Evolutionary conservation across 2,888 invertebrate genomes (phyloP).

Genomic region (Amblyteles armatorius): DNA sequence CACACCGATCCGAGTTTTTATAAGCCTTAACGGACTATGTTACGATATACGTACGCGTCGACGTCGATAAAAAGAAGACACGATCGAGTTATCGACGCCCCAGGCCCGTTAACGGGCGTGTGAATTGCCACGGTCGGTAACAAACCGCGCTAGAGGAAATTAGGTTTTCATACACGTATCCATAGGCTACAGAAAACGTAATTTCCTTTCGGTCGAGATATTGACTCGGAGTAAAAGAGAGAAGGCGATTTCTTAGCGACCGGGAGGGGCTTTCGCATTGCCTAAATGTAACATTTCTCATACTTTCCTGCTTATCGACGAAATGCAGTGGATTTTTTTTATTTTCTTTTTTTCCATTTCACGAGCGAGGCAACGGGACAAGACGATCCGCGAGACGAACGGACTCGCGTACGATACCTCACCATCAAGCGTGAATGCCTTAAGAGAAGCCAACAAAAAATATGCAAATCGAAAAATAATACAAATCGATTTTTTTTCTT

Average conservation of each 20-base stretch:
- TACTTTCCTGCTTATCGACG: neutral
- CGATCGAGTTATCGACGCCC: constrained; percentile 1
- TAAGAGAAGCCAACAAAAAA: neutral
- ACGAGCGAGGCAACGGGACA: neutral
- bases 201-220: neutral
- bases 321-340: neutral
- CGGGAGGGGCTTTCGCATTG: neutral
- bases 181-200: neutral
- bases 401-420: constrained; percentile 18
- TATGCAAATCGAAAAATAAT: neutral
- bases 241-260: neutral
- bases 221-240: neutral
- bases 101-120: neutral
- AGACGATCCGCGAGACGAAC: constrained; percentile 2
- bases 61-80: neutral
- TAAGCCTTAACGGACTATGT: constrained; percentile 13
- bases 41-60: constrained; percentile 6
- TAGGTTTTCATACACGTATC: neutral
- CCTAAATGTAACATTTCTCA: neutral
- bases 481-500: neutral
- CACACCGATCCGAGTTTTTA: constrained; percentile 22
- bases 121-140: neutral
- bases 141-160: neutral
- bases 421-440: neutral
- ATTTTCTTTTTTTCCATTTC: neutral